Percentiles rank a stretch among this genome's conserved stretches.
Evolutionary conservation across 2,797 vertebrate species (phyloP).

Genomic region (Ambastaia sidthimunki): DNA sequence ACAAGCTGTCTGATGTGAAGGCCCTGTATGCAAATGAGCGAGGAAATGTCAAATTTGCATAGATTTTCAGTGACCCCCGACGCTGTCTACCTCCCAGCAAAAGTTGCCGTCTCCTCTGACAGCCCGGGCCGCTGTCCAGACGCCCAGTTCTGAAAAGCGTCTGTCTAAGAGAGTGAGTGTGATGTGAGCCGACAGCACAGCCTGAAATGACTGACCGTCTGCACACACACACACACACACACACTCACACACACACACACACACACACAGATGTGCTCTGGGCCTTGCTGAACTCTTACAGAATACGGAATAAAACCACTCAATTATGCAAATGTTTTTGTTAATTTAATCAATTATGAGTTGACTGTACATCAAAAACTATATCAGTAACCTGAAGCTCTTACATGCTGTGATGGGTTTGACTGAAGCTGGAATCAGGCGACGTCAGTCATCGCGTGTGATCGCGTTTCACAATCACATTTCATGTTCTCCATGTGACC

Average conservation of each 20-base stretch:
- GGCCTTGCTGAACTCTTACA: constrained; percentile 78
- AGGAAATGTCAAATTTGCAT: constrained; percentile 99
- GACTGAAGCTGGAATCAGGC: constrained; percentile 17
- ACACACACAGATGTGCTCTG: constrained; percentile 77
- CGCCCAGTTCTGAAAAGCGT: constrained; percentile 86
- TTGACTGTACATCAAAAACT: constrained; percentile 61
- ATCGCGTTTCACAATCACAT: neutral
- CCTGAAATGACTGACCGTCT: constrained; percentile 66
- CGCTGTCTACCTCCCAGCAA: constrained; percentile 85
- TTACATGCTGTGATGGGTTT: constrained; percentile 25
- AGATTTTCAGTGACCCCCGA: constrained; percentile 88
- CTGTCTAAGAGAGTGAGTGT: constrained; percentile 82
- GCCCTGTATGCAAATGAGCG: constrained; percentile 87
- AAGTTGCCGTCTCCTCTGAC: constrained; percentile 84
- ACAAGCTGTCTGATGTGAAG: constrained; percentile 81
- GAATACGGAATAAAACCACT: constrained; percentile 75
- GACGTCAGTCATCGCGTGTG: neutral
- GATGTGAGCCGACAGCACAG: constrained; percentile 89
- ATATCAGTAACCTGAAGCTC: constrained; percentile 35
- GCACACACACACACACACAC: constrained; percentile 25
- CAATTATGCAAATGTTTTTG: constrained; percentile 85
- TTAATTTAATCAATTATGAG: constrained; percentile 82
- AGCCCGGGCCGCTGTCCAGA: constrained; percentile 79
- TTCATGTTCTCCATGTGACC: neutral
- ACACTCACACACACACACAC: constrained; percentile 11